Base-by-base conservation (phyloP, 2,888 invertebrate species). In the Oasisia sp. region DNA sequence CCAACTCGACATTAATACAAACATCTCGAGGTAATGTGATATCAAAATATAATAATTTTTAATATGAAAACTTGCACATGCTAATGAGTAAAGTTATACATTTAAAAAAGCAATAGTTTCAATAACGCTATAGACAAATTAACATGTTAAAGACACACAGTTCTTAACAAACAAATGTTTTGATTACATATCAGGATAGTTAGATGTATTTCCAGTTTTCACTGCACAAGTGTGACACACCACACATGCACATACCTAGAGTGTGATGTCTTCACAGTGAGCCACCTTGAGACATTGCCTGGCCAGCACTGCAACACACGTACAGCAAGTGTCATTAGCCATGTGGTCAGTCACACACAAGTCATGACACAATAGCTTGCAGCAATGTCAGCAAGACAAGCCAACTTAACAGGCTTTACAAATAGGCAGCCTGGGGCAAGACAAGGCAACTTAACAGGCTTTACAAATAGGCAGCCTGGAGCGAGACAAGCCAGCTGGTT, bases 281-380 rank as follows among this genome's bases (percentile, higher is more conserved):
- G 74, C 74, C 74, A 7, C 74, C 74, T 74, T 74, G 74, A 74
- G 74, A 74, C 74, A 74, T 74, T n/a, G 74, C 74, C 74, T 74
- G 74, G n/a, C 74, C 74, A 74, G 74, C 74, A 74, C 74, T 74
- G 27, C n/a, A 74, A 74, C 74, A 74, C 19, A 74, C 27, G 7
- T 74, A n/a, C 27, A 74, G 27, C 74, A 74, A 74, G n/a, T 7
- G n/a, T 19, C 74, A 27, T 27, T 74, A 19, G 19, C n/a, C 74
- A 74, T 7, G 19, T 27, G 74, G 27, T 74, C 74, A 74, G 74
- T 74, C 7, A 74, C 27, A 74, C 27, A n/a, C 19, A 5, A 50
- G 12, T 50, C 50, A 50, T 50, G 9, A 50, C 8, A 50, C 50
- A 50, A 9, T 9, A 50, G 50, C 50, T 50, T 14, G 50, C 50